Evolutionary conservation across 2,888 invertebrate genomes (phyloP), one percentile per base, ranked within the genome.

Genomic region (Digitonthophagus gazella): DNA sequence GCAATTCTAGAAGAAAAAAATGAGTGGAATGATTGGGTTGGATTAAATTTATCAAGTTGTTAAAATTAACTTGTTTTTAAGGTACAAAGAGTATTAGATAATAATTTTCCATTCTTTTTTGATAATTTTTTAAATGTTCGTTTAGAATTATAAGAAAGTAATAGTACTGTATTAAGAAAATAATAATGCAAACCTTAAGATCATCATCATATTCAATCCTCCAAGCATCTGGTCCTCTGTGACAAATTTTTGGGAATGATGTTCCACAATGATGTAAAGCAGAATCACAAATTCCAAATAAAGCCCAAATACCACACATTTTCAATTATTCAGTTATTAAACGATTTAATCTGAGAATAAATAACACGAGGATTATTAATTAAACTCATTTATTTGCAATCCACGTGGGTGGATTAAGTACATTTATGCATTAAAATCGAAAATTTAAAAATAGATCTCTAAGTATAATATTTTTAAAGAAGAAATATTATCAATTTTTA

Each of bases 291-390:
- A 87, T 80, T 16, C 91, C 92, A 80, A 92, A 91, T 66, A 91
- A 80, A 70, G 90, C 91, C 92, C 92, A 92, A 81, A 92, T 91
- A 72, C 92, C 92, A 79, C 92, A 92, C 92, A 92, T 92, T 74
- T 72, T 65, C 56, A n/a, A 57, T 57, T 2, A 4, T 4, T 1
- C 57, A 57, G 57, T 57, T 4, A 8, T 15, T 15, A 57, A 57
- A n/a, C 3, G 15, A 2, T 57, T 14, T 15, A 16, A 57, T n/a
- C n/a, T n/a, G n/a, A n/a, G n/a, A 44, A 44, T 44, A 44, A 11
- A 44, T 8, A 11, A 1, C 8, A 44, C 28, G 28, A 8, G 22
- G 6, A 44, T 44, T 44, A 44, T 44, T 44, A 44, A 44, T 44
- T 44, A 44, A 44, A 44, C 28, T 44, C 3, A 5, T 44, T 44